These are phyloP conservation scores for Spheniscus humboldti DNA, from an alignment of 2,797 vertebrate species.

Conservation along the genomic window DNA sequence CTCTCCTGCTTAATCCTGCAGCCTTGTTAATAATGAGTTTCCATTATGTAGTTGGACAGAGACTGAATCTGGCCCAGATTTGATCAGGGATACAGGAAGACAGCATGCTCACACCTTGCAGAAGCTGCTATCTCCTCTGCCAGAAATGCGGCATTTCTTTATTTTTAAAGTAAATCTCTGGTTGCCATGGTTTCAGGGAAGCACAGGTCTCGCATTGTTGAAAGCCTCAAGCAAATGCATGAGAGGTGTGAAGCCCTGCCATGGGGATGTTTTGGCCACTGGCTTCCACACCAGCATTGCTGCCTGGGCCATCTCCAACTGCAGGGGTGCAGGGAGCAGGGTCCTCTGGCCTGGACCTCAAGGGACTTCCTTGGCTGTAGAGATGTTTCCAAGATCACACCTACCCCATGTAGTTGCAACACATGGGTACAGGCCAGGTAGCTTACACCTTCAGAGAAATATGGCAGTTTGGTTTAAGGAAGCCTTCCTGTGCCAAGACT, in stretches of 20 bases:
- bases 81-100: neutral
- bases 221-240: neutral
- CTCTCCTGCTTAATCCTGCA: neutral
- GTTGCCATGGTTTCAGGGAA: constrained; percentile 14
- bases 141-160: neutral
- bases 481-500: neutral
- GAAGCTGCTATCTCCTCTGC: neutral
- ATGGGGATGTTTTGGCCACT: neutral
- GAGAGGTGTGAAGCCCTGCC: neutral
- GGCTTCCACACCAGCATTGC: neutral
- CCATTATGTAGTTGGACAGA: neutral
- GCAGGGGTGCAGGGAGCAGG: neutral
- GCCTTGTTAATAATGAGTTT: neutral
- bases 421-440: neutral
- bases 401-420: neutral
- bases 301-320: neutral
- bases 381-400: neutral
- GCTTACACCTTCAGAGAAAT: neutral
- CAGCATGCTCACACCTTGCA: neutral
- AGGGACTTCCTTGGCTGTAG: neutral
- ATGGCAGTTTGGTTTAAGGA: neutral
- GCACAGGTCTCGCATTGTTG: neutral
- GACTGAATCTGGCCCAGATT: neutral
- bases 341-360: neutral
- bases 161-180: neutral